Evolutionary conservation across 2,888 invertebrate genomes (phyloP).

Genomic region (Drosophila greeni): DNA sequence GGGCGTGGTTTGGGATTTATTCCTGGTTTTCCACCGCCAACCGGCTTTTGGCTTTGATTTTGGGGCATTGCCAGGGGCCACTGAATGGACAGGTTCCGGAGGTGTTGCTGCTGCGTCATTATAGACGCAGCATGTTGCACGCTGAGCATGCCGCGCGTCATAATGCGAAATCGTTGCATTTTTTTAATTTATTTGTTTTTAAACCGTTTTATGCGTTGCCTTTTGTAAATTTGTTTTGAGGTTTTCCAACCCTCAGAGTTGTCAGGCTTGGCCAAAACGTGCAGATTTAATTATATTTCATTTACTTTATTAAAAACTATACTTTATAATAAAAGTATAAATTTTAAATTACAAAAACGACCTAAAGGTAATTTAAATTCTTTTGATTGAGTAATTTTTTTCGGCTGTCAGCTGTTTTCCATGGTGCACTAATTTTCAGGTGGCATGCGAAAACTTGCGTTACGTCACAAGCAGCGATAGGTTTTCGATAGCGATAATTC

Average conservation of each 20-base stretch:
- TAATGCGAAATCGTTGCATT: slow-evolving; percentile 17
- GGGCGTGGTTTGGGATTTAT: slow-evolving; percentile 35
- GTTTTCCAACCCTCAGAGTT: slow-evolving; percentile 8
- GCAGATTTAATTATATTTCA: too few relatives aligned
- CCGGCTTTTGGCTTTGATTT: slow-evolving; percentile 28
- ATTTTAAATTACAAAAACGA: too few relatives aligned
- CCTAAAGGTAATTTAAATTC: not conserved
- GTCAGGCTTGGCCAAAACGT: not conserved
- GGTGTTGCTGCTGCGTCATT: slow-evolving; percentile 7
- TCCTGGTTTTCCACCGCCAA: slow-evolving; percentile 13
- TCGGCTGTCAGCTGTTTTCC: not conserved
- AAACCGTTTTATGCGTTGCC: slow-evolving; percentile 7
- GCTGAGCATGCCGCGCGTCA: slow-evolving; percentile 12
- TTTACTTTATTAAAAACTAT: not conserved
- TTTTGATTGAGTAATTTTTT: slow-evolving; percentile 7
- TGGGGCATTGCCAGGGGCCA: slow-evolving; percentile 24
- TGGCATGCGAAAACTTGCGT: not conserved
- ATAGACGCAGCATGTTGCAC: slow-evolving; percentile 9
- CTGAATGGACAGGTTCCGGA: slow-evolving; percentile 24
- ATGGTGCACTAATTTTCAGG: not conserved
- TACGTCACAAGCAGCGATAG: not conserved
- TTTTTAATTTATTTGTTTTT: not conserved
- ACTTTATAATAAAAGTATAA: too few relatives aligned
- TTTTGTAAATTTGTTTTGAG: slow-evolving; percentile 32
- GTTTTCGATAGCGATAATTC: not conserved